Percentiles rank a stretch among this genome's conserved stretches.
These are phyloP conservation scores for Notarius quadriscutis DNA, from an alignment of 2,113 vertebrate genomes.

Conservation along the genomic window DNA sequence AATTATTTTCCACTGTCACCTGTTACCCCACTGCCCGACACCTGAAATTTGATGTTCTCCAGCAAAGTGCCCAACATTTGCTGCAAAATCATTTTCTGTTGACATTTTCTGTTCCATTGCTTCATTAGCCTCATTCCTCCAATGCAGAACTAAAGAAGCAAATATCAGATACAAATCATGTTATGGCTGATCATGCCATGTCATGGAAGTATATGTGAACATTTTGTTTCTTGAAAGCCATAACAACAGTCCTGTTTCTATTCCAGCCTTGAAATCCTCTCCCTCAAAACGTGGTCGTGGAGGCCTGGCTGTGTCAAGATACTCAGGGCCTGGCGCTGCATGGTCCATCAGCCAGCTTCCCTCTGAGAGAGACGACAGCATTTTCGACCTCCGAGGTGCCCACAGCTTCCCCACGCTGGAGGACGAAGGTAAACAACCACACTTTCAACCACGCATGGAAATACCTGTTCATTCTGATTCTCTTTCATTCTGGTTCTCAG, in stretches of 20 bases:
- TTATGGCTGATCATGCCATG: background rate
- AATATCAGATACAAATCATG: background rate
- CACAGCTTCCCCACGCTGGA: conserved; percentile 93
- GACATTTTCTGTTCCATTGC: background rate
- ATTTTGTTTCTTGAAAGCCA: background rate
- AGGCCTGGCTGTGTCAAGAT: conserved; percentile 82
- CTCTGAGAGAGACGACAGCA: conserved; percentile 84
- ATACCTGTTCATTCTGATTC: background rate
- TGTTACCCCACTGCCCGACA: background rate
- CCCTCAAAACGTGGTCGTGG: conserved; percentile 94
- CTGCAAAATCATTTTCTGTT: background rate
- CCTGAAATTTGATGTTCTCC: background rate
- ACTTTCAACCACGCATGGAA: background rate
- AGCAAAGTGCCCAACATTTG: background rate
- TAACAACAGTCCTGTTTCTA: background rate
- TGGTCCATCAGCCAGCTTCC: conserved; percentile 92
- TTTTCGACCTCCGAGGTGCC: conserved; percentile 87
- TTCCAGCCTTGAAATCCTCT: conserved; percentile 91
- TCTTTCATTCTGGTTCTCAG: background rate
- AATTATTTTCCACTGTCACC: background rate
- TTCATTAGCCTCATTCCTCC: background rate
- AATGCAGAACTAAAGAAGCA: background rate
- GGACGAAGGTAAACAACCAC: conserved; percentile 80
- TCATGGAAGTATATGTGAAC: background rate
- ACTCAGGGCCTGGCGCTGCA: conserved; percentile 81